Percentiles rank a stretch among this genome's conserved stretches.
These are phyloP conservation scores for Zootoca vivipara DNA, from an alignment of 2,113 vertebrate genomes.

Conservation along the genomic window DNA sequence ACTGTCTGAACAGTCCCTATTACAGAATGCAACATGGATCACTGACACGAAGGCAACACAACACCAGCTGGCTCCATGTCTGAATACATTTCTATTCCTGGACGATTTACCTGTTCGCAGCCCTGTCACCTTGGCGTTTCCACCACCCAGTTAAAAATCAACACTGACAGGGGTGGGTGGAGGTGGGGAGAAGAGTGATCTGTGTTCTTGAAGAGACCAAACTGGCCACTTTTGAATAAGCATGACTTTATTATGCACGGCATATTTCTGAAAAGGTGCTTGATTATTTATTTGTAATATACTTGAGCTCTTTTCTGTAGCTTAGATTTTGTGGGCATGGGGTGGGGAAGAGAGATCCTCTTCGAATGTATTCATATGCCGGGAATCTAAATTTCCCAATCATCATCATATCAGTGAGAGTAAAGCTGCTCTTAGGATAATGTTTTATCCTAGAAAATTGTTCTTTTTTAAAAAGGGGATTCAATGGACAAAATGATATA, in stretches of 20 bases:
- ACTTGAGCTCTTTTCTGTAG: constrained; percentile 79
- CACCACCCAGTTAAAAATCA: constrained; percentile 78
- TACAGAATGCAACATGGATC: constrained; percentile 73
- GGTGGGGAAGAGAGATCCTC: constrained; percentile 66
- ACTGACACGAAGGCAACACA: constrained; percentile 76
- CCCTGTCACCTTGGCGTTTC: constrained; percentile 77
- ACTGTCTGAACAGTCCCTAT: constrained; percentile 77
- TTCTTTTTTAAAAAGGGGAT: constrained; percentile 83
- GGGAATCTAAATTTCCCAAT: constrained; percentile 83
- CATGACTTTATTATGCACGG: constrained; percentile 69
- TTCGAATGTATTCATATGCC: constrained; percentile 81
- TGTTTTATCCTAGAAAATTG: constrained; percentile 83
- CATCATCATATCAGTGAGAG: constrained; percentile 85
- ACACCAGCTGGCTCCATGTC: constrained; percentile 80
- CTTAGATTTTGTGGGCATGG: constrained; percentile 65
- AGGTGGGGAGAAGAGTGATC: constrained; percentile 60
- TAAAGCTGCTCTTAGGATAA: constrained; percentile 80
- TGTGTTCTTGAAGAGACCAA: constrained; percentile 70
- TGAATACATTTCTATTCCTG: constrained; percentile 79
- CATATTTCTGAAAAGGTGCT: constrained; percentile 81
- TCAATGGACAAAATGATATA: constrained; percentile 85
- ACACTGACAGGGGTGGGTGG: constrained; percentile 54
- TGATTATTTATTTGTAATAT: constrained; percentile 85
- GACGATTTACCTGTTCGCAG: constrained; percentile 85
- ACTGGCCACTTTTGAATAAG: constrained; percentile 68